phyloP scores from a whole-genome alignment of 1,140 invertebrate genomes.

The Lineus longissimus region DNA sequence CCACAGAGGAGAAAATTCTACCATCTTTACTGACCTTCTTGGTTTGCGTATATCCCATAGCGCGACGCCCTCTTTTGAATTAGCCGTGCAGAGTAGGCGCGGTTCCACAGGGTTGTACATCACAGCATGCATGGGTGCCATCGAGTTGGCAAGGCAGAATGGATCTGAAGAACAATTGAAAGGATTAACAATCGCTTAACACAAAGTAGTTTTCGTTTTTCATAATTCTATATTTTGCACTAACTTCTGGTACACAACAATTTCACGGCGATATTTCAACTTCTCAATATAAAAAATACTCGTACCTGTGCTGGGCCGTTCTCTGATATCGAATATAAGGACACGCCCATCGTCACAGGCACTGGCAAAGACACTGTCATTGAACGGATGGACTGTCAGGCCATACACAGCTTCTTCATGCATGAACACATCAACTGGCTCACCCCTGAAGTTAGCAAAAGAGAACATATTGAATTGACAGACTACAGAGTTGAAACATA shows the following conservation, averaged over 20 bases:
- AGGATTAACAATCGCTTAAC: neutral
- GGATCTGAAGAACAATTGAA: constrained; percentile 57
- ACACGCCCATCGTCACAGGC: constrained; percentile 87
- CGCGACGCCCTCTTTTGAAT: constrained; percentile 80
- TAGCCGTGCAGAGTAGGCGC: constrained; percentile 78
- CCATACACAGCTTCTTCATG: constrained; percentile 88
- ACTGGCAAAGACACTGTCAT: constrained; percentile 77
- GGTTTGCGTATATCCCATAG: constrained; percentile 85
- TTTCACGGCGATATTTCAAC: too few relatives aligned
- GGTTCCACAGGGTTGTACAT: constrained; percentile 84
- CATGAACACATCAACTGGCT: constrained; percentile 70
- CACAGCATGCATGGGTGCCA: constrained; percentile 80
- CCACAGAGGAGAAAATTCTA: neutral
- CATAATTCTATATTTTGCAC: neutral
- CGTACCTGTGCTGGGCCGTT: constrained; percentile 60
- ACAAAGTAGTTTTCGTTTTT: neutral
- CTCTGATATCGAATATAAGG: constrained; percentile 78
- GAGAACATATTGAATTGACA: constrained; percentile 17
- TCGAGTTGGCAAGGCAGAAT: constrained; percentile 64
- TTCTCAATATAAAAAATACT: too few relatives aligned
- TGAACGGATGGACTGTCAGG: constrained; percentile 77
- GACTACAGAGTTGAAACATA: too few relatives aligned
- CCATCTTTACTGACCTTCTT: constrained; percentile 60
- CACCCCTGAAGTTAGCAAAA: constrained; percentile 61
- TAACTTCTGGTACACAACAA: neutral